These are phyloP conservation scores for Bucco capensis DNA, from an alignment of 2,113 vertebrate genomes.

Conservation along the genomic window DNA sequence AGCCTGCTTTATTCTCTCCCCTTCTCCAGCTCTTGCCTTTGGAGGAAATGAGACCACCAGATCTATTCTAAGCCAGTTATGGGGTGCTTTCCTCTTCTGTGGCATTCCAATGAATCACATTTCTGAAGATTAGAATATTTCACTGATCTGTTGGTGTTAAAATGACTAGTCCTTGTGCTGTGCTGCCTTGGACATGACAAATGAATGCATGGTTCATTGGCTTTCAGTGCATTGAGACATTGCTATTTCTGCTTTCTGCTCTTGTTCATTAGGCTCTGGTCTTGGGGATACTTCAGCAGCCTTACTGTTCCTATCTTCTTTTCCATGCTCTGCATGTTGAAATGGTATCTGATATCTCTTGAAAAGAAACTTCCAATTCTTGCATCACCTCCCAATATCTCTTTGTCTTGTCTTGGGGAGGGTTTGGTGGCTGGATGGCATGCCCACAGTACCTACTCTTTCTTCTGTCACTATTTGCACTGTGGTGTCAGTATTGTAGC, in stretches of 20 bases:
- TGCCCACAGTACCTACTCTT: neutral
- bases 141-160: neutral
- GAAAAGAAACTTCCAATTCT: neutral
- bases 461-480: neutral
- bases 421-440: neutral
- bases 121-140: neutral
- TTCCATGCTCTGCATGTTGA: neutral
- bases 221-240: neutral
- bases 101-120: neutral
- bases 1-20: neutral
- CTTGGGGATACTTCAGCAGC: neutral
- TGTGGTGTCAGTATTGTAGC: neutral
- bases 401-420: neutral
- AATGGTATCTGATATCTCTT: neutral
- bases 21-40: neutral
- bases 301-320: neutral
- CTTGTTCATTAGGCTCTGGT: neutral
- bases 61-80: neutral
- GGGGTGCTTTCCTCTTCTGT: neutral
- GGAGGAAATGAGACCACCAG: neutral
- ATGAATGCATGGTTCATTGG: neutral
- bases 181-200: neutral
- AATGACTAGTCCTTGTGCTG: neutral
- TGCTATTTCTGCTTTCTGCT: neutral
- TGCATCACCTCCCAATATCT: neutral